phyloP scores from a whole-genome alignment of 2,888 invertebrate genomes.

The Trissolcus brochymenae region DNA sequence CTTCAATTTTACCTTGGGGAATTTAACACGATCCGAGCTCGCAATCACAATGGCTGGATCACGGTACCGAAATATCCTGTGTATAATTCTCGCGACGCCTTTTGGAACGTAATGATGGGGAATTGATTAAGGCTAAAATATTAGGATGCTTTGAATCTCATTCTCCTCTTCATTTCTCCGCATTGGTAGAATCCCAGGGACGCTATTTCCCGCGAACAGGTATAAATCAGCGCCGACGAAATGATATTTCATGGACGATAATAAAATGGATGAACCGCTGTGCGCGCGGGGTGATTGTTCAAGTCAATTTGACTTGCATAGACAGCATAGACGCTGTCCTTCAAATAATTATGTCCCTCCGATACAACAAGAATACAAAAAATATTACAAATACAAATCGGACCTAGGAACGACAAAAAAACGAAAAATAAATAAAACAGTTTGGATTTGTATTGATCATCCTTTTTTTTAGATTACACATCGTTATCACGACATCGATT shows the following conservation, averaged over 20 bases:
- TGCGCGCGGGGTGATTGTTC: neutral
- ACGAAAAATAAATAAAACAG: too few species aligned
- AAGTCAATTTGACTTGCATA: too few species aligned
- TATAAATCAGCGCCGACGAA: slow-evolving; percentile 18
- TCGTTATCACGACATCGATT: too few species aligned
- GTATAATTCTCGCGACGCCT: slow-evolving; percentile 19
- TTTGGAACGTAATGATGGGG: slow-evolving; percentile 8
- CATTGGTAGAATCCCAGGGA: neutral
- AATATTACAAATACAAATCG: too few species aligned
- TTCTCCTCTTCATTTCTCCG: too few species aligned
- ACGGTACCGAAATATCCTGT: slow-evolving; percentile 12
- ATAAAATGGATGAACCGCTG: neutral
- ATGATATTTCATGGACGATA: slow-evolving; percentile 9
- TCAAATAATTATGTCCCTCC: too few species aligned
- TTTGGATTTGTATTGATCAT: too few species aligned
- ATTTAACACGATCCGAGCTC: slow-evolving; percentile 12
- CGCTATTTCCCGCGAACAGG: slow-evolving; percentile 17
- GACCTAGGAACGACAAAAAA: too few species aligned
- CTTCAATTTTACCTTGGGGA: slow-evolving; percentile 36
- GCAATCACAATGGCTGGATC: slow-evolving; percentile 6
- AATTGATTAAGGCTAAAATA: slow-evolving; percentile 32
- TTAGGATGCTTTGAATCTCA: slow-evolving; percentile 4
- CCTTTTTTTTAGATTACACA: too few species aligned
- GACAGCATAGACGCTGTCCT: too few species aligned
- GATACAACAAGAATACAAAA: too few species aligned